phyloP scores from a whole-genome alignment of 2,113 vertebrate species.

The Falcunculus frontatus region DNA sequence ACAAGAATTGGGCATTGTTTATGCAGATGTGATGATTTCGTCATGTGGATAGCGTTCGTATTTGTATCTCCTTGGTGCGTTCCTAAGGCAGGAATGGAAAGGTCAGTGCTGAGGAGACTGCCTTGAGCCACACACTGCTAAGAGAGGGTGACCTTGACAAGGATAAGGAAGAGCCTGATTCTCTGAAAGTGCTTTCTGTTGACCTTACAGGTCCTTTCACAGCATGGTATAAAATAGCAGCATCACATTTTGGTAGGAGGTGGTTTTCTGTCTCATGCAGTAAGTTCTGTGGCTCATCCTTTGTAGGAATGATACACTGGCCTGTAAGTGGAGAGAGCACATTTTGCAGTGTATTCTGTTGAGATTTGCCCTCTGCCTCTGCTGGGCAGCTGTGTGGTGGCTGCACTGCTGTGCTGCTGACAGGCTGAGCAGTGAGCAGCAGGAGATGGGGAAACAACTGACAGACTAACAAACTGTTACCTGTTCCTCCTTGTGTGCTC shows the following conservation, averaged over 20 bases:
- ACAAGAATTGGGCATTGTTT: neutral
- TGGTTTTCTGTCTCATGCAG: neutral
- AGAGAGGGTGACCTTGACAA: neutral
- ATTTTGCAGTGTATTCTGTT: neutral
- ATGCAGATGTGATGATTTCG: neutral
- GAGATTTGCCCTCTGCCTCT: neutral
- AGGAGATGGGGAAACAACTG: neutral
- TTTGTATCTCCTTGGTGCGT: neutral
- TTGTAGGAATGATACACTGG: neutral
- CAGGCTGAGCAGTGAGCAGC: neutral
- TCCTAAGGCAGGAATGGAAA: neutral
- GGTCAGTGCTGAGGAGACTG: neutral
- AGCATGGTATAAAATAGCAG: neutral
- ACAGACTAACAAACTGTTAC: neutral
- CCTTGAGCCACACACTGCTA: neutral
- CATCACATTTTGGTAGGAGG: neutral
- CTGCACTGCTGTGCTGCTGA: neutral
- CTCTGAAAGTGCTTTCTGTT: neutral
- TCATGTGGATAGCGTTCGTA: neutral
- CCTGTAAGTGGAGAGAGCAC: neutral
- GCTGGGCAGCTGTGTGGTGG: neutral
- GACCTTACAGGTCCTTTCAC: neutral
- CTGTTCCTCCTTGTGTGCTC: neutral
- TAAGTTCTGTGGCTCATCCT: rapidly evolving
- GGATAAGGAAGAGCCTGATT: neutral